Conservation (phyloP, 2,113 vertebrate genomes). For the Glareola pratincola region DNA sequence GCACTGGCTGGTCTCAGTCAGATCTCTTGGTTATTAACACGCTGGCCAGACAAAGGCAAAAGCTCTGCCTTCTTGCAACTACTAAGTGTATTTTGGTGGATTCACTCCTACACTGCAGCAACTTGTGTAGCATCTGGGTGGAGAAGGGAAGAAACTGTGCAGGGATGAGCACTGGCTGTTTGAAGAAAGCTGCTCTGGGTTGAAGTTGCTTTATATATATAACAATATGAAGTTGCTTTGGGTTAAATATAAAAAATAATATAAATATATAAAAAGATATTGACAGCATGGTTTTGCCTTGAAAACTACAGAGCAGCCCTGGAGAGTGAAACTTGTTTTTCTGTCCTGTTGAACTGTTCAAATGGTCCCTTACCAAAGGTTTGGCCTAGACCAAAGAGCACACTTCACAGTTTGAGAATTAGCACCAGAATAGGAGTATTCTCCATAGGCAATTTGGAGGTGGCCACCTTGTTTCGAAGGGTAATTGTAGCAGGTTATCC, state of each 20-base stretch:
- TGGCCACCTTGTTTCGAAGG: background rate
- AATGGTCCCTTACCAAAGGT: background rate
- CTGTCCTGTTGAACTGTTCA: background rate
- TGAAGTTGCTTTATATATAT: background rate
- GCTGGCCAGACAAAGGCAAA: background rate
- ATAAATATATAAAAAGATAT: background rate
- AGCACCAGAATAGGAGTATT: rapidly evolving
- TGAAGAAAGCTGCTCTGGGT: background rate
- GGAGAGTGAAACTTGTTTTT: background rate
- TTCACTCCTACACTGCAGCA: background rate
- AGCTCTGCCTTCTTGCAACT: background rate
- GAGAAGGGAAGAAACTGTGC: background rate
- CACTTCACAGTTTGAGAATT: background rate
- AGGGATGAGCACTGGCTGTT: background rate
- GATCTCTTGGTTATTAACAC: background rate
- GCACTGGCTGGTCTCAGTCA: background rate
- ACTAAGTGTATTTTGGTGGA: background rate
- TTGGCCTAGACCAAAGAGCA: background rate
- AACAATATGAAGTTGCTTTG: background rate
- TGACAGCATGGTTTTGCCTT: background rate
- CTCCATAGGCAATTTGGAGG: rapidly evolving
- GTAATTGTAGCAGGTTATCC: background rate
- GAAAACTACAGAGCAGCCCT: background rate
- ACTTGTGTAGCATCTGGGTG: background rate
- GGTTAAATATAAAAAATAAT: background rate